Base-by-base conservation (phyloP, 2,888 invertebrate genomes). In the Nemapogon koenigi region DNA sequence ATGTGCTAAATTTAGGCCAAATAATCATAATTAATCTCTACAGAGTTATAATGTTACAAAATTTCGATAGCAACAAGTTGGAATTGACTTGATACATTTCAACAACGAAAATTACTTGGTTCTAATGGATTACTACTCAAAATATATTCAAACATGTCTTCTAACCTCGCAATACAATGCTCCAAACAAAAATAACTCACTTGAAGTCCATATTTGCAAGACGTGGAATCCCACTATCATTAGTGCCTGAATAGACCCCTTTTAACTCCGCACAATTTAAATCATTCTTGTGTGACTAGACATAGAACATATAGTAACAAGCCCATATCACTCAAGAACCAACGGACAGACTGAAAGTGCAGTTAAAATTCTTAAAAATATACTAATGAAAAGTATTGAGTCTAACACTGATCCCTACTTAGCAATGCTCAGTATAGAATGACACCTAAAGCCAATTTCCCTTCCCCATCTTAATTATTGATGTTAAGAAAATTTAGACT, bases 401-500 rank as follows among this genome's bases (percentile, higher is more conserved):
- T 35, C 39, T 31, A 36, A 41, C 8, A 27, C 46, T 18, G 49
- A 49, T 43, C 47, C 43, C n/a, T 49, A 48, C 22, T 7, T 22
- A 10, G 6, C 22, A 22, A 7, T 22, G 10, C 10, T 22, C 22
- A 22, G 22, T 40, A 27, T 48, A 35, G 48, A 42, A 33, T 44
- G 46, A 52, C 51, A 22, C 45, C 48, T 7, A 51, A 51, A 38
- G 35, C 41, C 16, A 38, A 46, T 32, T 40, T 50, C 41, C 49
- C 49, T 30, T 43, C 49, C 25, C 49, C 49, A 7, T 42, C 43
- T 26, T 35, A 42, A 25, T 15, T 50, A 13, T 39, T 48, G 25
- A 49, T 50, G 49, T 51, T 47, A 14, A 43, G 51, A 40, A 51
- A 40, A 30, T 39, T 52, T n/a, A n/a, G n/a, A n/a, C n/a, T n/a